Conservation (phyloP, 2,888 invertebrate genomes). For the Eristalis arbustorum region DNA sequence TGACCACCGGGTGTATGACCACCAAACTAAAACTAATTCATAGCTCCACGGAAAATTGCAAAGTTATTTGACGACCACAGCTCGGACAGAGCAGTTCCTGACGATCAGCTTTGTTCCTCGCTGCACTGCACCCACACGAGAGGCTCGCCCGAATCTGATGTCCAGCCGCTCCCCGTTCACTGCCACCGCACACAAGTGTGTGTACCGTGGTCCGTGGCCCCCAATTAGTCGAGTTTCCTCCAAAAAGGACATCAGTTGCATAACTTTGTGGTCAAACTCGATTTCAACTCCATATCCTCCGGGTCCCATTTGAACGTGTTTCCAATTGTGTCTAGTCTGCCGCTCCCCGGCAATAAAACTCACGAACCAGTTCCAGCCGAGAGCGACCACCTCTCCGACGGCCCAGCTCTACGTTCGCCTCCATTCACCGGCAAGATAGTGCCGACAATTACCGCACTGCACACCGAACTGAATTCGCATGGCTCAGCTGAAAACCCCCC, state of each 20-base stretch:
- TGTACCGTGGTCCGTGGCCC: background rate
- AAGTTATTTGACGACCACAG: too few relatives aligned
- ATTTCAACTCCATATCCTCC: background rate
- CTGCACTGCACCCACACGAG: too few relatives aligned
- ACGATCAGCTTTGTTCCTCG: too few relatives aligned
- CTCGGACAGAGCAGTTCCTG: too few relatives aligned
- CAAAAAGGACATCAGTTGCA: background rate
- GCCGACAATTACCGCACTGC: background rate
- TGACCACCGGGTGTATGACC: too few relatives aligned
- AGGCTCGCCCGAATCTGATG: too few relatives aligned
- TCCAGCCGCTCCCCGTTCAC: background rate
- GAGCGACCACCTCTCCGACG: background rate
- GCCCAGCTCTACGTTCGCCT: background rate
- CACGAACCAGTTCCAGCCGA: background rate
- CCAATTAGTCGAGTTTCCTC: background rate
- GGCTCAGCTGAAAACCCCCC: background rate
- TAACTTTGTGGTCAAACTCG: background rate
- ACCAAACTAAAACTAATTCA: too few relatives aligned
- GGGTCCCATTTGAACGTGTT: background rate
- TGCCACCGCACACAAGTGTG: background rate
- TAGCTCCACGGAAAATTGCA: too few relatives aligned
- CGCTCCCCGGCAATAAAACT: background rate
- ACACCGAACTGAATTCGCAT: background rate
- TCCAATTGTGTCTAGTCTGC: background rate
- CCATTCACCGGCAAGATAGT: background rate